Percentiles rank a stretch among this genome's conserved stretches.
Evolutionary conservation across 2,797 vertebrate species (phyloP).

Genomic region (Mus spretus): DNA sequence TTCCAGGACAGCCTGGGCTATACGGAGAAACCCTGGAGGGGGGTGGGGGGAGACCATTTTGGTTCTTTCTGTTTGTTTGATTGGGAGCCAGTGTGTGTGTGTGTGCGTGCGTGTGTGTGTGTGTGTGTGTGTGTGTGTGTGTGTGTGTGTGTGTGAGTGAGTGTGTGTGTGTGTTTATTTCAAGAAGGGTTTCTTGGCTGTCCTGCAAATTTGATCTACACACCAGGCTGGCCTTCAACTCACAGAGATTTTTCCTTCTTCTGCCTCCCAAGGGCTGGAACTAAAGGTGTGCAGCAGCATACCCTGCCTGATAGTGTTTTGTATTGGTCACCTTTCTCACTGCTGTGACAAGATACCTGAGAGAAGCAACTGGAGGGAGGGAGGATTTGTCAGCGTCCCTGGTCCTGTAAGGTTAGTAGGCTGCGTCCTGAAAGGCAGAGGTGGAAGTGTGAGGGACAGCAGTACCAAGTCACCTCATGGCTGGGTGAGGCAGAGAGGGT

Average conservation of each 20-base stretch:
- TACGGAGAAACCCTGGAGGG: too few species aligned
- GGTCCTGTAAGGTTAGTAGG: not conserved
- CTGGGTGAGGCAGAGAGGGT: too few species aligned
- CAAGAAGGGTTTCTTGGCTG: not conserved
- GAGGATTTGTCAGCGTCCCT: not conserved
- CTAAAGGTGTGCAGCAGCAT: not conserved
- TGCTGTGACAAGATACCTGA: not conserved
- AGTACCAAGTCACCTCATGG: not conserved
- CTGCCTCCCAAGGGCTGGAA: not conserved
- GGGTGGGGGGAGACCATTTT: not conserved
- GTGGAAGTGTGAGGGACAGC: not conserved
- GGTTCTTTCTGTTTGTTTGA: too few species aligned
- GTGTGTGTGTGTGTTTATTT: too few species aligned
- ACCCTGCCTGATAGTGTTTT: too few species aligned
- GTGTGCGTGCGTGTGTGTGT: too few species aligned
- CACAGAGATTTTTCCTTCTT: not conserved
- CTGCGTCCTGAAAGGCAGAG: not conserved
- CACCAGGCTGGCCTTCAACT: not conserved
- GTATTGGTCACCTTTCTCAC: too few species aligned
- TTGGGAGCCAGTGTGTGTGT: too few species aligned
- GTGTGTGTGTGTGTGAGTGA: too few species aligned
- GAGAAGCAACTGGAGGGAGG: not conserved
- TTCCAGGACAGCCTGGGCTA: too few species aligned
- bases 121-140: too few species aligned
- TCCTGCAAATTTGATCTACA: not conserved